These are phyloP conservation scores for Hartigia nigra DNA, from an alignment of 2,888 invertebrate species.

Conservation along the genomic window DNA sequence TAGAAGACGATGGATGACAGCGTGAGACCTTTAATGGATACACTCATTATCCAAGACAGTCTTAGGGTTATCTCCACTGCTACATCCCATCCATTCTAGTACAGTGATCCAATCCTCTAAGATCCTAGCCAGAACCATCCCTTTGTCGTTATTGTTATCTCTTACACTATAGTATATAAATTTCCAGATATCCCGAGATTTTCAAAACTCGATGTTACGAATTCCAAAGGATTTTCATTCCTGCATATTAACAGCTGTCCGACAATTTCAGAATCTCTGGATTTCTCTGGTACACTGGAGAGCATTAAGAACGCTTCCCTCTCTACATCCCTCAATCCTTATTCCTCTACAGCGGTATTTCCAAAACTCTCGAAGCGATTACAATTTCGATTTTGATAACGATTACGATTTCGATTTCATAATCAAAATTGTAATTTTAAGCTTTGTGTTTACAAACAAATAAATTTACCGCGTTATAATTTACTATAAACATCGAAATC, in stretches of 20 bases:
- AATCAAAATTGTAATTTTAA: too few species aligned
- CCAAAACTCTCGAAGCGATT: too few species aligned
- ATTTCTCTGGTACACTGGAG: neutral
- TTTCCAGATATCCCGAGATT: neutral
- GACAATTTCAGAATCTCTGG: neutral
- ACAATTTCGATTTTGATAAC: too few species aligned
- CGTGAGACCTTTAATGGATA: slow-evolving; percentile 1
- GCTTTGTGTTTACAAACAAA: neutral
- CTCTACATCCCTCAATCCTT: too few species aligned
- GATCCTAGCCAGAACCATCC: neutral
- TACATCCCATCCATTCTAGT: neutral
- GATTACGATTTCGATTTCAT: too few species aligned
- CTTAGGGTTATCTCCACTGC: neutral
- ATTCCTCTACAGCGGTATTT: too few species aligned
- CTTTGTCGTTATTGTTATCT: neutral
- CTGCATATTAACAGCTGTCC: neutral
- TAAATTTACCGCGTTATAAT: neutral
- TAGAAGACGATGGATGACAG: neutral
- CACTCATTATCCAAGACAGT: slow-evolving; percentile 7
- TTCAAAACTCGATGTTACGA: neutral
- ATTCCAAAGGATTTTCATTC: neutral
- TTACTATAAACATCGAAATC: neutral
- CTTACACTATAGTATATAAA: neutral
- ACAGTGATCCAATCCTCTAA: neutral
- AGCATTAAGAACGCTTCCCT: too few species aligned